phyloP scores from a whole-genome alignment of 2,113 vertebrate species.

The Suricata suricatta region DNA sequence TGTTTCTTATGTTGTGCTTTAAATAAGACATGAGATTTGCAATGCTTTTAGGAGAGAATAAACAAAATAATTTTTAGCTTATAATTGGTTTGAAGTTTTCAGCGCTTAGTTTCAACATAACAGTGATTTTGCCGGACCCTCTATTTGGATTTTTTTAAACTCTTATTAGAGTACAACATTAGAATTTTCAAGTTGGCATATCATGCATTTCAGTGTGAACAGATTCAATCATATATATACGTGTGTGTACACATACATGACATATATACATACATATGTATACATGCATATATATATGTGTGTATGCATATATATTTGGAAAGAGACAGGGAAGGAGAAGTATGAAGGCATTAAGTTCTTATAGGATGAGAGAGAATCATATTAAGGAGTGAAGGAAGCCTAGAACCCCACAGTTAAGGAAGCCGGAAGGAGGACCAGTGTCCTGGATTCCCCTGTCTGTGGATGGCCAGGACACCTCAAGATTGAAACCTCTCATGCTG shows the following conservation, averaged over 20 bases:
- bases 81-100: constrained; percentile 23
- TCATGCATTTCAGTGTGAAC: neutral
- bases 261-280: no score
- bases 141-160: neutral
- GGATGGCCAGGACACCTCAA: accelerated
- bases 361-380: neutral
- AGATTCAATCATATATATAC: neutral
- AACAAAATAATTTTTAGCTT: constrained; percentile 55
- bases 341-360: neutral
- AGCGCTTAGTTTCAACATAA: constrained; percentile 31
- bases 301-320: neutral
- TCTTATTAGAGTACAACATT: neutral
- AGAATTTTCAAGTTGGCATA: neutral
- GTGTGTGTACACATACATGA: no score
- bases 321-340: neutral
- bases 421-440: accelerated
- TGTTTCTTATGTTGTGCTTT: constrained; percentile 43
- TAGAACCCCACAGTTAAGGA: neutral
- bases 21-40: constrained; percentile 40
- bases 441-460: no score
- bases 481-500: neutral
- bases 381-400: neutral
- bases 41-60: constrained; percentile 23
- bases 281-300: no score
- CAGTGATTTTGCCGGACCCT: neutral